A percentile compares a stretch with the other conserved stretches of the same genome.
Evolutionary conservation across 2,113 vertebrate genomes (phyloP).

Genomic region (Tor tambroides): DNA sequence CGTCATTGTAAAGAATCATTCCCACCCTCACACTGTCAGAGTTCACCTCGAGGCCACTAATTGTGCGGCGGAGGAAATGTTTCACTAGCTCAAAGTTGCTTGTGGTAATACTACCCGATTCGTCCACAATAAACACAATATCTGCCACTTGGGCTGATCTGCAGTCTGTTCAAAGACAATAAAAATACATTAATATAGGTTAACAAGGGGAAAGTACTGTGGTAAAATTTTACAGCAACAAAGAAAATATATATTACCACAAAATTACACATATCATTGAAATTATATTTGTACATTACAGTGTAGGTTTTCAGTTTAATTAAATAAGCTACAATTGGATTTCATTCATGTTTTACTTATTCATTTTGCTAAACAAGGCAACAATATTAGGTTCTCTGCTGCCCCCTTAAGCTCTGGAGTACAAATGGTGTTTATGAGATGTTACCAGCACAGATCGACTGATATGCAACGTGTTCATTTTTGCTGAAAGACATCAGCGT

Average conservation of each 20-base stretch:
- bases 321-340: no score
- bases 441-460: no score
- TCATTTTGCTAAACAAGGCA: no score
- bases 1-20: conserved; percentile 75
- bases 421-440: no score
- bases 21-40: conserved; percentile 72
- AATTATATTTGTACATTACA: not conserved
- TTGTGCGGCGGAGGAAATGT: conserved; percentile 74
- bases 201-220: not conserved
- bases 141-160: conserved; percentile 73
- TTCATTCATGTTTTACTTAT: no score
- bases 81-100: conserved; percentile 75
- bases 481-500: no score
- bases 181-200: not conserved
- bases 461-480: no score
- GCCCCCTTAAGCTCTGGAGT: no score
- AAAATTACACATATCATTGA: no score
- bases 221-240: not conserved
- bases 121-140: conserved; percentile 83
- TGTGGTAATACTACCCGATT: conserved; percentile 70
- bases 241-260: no score
- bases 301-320: no score
- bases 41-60: conserved; percentile 71
- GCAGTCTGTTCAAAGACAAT: conserved; percentile 73
- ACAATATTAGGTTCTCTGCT: no score